Evolutionary conservation across 2,888 invertebrate species (phyloP), one percentile per base, ranked within the genome.

Genomic region (Rapana venosa): DNA sequence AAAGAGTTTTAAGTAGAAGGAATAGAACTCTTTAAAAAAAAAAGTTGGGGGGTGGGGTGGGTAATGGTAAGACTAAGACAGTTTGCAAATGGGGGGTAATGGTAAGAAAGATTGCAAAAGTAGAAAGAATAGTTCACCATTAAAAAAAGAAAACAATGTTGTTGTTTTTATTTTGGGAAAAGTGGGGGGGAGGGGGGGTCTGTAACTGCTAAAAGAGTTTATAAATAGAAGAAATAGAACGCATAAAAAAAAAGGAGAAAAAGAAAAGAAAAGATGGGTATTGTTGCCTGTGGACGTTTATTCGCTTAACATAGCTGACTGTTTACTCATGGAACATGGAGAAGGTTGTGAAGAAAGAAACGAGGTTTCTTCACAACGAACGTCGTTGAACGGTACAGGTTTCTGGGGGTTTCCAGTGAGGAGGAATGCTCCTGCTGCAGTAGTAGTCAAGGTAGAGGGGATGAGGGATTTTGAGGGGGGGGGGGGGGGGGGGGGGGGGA

Each of bases 301-400:
- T 81, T 70, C 70, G 26, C 70, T 83, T 90, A 58, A 86, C 66
- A 66, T 58, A 66, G 58, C 32, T 86, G n/a, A 20, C 30, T 30
- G 32, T 86, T 86, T 86, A n/a, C 32, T 86, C 58, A 86, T 61
- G 26, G 58, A 66, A n/a, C 20, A 22, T 30, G 58, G 32, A 35
- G n/a, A 47, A 47, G 4, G 66, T 22, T 83, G 35, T 86, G 85
- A 61, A 35, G 66, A 86, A 30, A 1, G 26, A 61, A 86, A 83
- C 74, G n/a, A 74, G 22, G 26, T n/a, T n/a, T n/a, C n/a, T n/a
- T n/a, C n/a, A n/a, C n/a, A 26, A 11, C 47, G 8, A 47, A 47
- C 47, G 47, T 5, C 47, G 47, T 8, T 47, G 47, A 47, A 47
- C 47, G 8, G 47, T 8, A 47, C 74, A 30, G 74, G 74, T 74